Evolutionary conservation across 1,140 invertebrate species (phyloP), one percentile per base, ranked within the genome.

Genomic region (Rhyzopertha dominica): DNA sequence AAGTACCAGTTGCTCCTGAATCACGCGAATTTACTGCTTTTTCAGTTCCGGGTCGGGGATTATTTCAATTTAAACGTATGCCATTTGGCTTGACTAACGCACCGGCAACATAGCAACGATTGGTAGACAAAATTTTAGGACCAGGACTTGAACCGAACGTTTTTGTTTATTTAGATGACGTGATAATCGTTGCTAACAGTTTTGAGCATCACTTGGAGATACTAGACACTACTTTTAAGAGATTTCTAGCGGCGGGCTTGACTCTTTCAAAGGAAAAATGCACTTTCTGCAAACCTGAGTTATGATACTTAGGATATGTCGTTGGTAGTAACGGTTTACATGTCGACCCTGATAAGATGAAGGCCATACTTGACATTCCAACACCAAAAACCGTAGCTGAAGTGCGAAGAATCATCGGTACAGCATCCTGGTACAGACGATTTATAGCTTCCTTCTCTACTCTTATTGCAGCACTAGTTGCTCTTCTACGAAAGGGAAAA

Each of bases 51-150:
- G 59, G 16, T 5, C 7, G 58, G 24, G 59, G 41, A 1, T 59
- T 59, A 28, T 74, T 68, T 41, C 70, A 73, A 44, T 72, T 61
- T 40, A 29, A 49, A 0, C 47, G 52, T 36, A 52, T 36, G 34
- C 18, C 22, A 20, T 36, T 13, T 36, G 17, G 16, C 16, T 19
- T 16, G 5, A 38, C 29, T 5, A 64, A 61, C 49, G 25, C 31
- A 38, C 34, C 24, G 25, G 22, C 23, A 14, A 63, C 58, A 1
- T 67, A 67, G 40, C 56, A 62, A 26, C 22, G 61, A 32, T 45
- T 65, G 9, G 59, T 67, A 32, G 58, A 63, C 13, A 36, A 46
- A 28, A 38, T 61, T 12, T 26, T 51, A 2, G 46, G 52, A 0
- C 42, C 34, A 17, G 43, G 25, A 2, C 39, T 49, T 10, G 24